Base-by-base conservation (phyloP, 2,888 invertebrate species). In the Cataglyphis cursor region DNA sequence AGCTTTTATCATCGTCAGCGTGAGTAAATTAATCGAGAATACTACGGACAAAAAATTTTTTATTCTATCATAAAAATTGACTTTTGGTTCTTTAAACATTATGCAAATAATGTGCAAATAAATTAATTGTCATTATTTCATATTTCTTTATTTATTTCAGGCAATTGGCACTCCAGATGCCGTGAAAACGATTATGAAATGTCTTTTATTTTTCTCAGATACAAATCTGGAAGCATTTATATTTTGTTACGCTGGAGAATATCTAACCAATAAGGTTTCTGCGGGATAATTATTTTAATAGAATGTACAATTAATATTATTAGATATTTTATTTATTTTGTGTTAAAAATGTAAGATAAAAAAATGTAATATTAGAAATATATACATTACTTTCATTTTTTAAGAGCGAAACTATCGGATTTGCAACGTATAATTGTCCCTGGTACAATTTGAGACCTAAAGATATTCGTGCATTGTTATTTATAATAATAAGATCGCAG, bases 401-500 rank as follows among this genome's bases (percentile, higher is more conserved):
- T 15, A 10, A 89, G 88, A 66, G 86, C 10, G 70, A 64, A 38
- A 18, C 21, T 0, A 75, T 88, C 0, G 59, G 81, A 2, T 8
- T 72, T 10, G 66, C 68, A 31, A 62, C 81, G 0, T 89, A 89
- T 31, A 62, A 80, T 15, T 73, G 59, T 0, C n/a, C n/a, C 9
- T 76, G 76, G 70, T 76, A 91, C 41, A 54, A 90, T 18, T 70
- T 84, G 41, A 62, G 70, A 1, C 64, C 81, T 6, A 83, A 38
- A 18, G 72, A 90, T 12, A 83, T 64, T 6, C 85, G 82, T 59
- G 54, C 72, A 38, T 15, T 90, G 9, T 57, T 87, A 61, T 21
- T 84, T 31, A 38, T 90, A 10, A 84, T 89, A 28, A 21, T 86
- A n/a, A 84, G 81, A 73, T 87, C 90, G 24, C 90, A 90, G 64